Conservation (phyloP, 2,113 vertebrate species). For the Ochotona curzoniae region DNA sequence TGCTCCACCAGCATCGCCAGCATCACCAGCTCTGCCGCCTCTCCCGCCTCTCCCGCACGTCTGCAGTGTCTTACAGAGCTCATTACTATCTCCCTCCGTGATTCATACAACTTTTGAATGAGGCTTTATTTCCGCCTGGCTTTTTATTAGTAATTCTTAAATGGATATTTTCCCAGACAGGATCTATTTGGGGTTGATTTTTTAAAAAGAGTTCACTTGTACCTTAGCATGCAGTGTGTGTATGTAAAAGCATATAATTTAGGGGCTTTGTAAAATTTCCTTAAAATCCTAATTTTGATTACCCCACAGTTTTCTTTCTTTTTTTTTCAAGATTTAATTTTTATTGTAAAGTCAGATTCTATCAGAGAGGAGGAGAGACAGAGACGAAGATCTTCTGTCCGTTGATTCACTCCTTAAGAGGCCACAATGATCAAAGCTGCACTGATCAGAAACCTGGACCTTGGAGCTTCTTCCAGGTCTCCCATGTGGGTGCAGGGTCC, state of each 20-base stretch:
- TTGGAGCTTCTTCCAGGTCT: no score
- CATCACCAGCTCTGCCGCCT: no score
- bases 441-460: no score
- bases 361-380: no score
- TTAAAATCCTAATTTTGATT: not conserved
- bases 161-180: not conserved
- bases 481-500: no score
- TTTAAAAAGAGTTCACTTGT: not conserved
- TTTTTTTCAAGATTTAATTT: no score
- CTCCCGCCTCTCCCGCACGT: not conserved
- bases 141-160: conserved; percentile 16
- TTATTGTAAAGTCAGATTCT: no score
- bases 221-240: not conserved
- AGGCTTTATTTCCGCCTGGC: not conserved
- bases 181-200: not conserved
- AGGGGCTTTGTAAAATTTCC: not conserved
- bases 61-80: conserved; percentile 34
- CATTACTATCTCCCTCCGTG: not conserved
- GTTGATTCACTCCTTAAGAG: no score
- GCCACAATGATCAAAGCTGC: no score
- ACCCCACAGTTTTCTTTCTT: not conserved
- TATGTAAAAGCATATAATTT: not conserved
- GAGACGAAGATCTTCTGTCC: no score
- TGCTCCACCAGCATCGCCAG: not conserved
- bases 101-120: not conserved